These are phyloP conservation scores for Acleris holmiana DNA, from an alignment of 2,888 invertebrate genomes.

Conservation along the genomic window DNA sequence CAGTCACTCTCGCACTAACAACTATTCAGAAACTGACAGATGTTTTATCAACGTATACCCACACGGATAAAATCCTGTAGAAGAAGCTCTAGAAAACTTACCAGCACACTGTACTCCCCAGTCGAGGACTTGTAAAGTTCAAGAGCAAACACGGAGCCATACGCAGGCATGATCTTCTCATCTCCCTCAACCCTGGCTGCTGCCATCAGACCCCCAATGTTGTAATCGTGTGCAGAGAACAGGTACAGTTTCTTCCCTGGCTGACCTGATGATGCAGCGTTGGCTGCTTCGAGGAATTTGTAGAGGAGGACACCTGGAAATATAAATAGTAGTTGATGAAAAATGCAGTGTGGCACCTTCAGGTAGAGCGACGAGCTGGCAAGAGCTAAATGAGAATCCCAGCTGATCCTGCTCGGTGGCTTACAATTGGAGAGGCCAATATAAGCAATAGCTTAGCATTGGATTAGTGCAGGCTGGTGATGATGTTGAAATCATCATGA, in stretches of 20 bases:
- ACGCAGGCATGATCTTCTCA: conserved; percentile 64
- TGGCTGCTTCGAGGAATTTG: conserved; percentile 62
- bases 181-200: conserved; percentile 54
- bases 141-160: conserved; percentile 65
- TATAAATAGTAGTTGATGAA: background rate
- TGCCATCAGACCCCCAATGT: conserved; percentile 72
- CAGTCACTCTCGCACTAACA: too few species aligned
- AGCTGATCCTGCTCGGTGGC: too few species aligned
- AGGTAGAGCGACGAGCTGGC: too few species aligned
- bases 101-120: conserved; percentile 64
- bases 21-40: too few species aligned
- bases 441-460: too few species aligned
- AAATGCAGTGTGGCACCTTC: too few species aligned
- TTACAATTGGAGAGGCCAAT: too few species aligned
- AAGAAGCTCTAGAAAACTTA: conserved; percentile 46
- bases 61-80: too few species aligned
- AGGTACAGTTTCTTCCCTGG: conserved; percentile 55
- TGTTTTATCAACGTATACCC: too few species aligned
- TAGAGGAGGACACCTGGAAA: conserved; percentile 66
- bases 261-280: conserved; percentile 56
- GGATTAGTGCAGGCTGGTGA: too few species aligned
- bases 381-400: too few species aligned
- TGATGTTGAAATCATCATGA: too few species aligned
- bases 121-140: conserved; percentile 63
- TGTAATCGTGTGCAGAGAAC: conserved; percentile 74